phyloP scores from a whole-genome alignment of 2,888 invertebrate species.

The Eupithecia centaureata region DNA sequence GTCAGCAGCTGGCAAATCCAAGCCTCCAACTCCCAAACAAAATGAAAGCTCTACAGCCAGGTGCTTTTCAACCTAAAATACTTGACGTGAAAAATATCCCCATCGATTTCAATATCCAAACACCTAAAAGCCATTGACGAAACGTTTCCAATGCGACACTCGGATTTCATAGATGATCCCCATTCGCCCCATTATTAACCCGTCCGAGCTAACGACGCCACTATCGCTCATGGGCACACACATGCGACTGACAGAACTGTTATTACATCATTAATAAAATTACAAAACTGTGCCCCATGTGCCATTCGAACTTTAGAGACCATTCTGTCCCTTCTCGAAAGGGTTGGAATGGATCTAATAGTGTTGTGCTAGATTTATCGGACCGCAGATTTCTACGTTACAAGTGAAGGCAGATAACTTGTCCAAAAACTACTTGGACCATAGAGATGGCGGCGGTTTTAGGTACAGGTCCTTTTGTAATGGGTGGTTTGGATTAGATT shows the following conservation, averaged over 20 bases:
- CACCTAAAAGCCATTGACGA: constrained; percentile 32
- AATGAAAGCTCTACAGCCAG: background rate
- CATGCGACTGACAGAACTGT: constrained; percentile 83
- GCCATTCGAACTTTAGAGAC: constrained; percentile 71
- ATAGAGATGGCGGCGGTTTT: background rate
- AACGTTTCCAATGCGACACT: constrained; percentile 52
- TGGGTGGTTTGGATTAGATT: background rate
- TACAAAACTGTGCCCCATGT: constrained; percentile 82
- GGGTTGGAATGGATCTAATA: constrained; percentile 53
- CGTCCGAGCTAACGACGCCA: constrained; percentile 79
- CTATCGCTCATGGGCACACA: constrained; percentile 82
- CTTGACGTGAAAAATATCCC: background rate
- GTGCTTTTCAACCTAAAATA: constrained; percentile 3
- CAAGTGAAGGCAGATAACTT: background rate
- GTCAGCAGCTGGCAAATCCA: background rate
- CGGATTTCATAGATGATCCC: constrained; percentile 73
- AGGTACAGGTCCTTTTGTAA: background rate
- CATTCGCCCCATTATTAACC: constrained; percentile 79
- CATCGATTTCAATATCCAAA: constrained; percentile 27
- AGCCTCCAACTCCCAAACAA: background rate
- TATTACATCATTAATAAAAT: constrained; percentile 85
- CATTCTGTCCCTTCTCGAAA: constrained; percentile 60
- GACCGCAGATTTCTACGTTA: constrained; percentile 6
- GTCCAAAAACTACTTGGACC: background rate
- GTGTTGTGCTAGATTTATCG: constrained; percentile 16